A percentile compares a stretch with the other conserved stretches of the same genome.
Evolutionary conservation across 2,888 invertebrate species (phyloP).

Genomic region (Tubulanus polymorphus): DNA sequence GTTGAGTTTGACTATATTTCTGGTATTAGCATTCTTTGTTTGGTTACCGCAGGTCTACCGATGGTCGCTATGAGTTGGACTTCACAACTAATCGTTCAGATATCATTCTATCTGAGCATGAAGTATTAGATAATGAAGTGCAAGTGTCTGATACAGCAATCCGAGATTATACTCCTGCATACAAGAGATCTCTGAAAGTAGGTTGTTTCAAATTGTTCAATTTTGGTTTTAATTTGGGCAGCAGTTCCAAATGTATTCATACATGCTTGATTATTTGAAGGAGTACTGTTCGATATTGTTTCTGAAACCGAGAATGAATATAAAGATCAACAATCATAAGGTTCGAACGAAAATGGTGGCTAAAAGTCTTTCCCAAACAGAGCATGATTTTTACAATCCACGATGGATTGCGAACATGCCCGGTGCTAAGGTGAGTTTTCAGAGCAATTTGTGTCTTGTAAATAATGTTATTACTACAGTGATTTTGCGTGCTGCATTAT

Average conservation of each 20-base stretch:
- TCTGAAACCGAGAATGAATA: constrained; percentile 50
- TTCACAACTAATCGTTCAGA: constrained; percentile 41
- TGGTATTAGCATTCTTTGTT: too few relatives aligned
- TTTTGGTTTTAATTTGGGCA: constrained; percentile 5
- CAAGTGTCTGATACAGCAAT: constrained; percentile 26
- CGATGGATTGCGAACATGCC: constrained; percentile 44
- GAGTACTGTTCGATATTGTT: constrained; percentile 49
- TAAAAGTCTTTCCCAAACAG: constrained; percentile 42
- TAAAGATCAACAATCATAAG: constrained; percentile 40
- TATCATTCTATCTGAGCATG: constrained; percentile 44
- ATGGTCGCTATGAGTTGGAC: constrained; percentile 40
- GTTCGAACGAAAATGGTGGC: constrained; percentile 44
- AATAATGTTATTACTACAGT: too few relatives aligned
- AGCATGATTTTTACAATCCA: constrained; percentile 42
- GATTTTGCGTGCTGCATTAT: too few relatives aligned
- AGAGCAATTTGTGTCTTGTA: too few relatives aligned
- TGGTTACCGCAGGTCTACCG: constrained; percentile 23
- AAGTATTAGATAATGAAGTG: constrained; percentile 29
- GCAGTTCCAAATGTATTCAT: too few relatives aligned
- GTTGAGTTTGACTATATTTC: too few relatives aligned
- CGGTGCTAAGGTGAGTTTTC: too few relatives aligned
- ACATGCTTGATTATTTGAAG: too few relatives aligned
- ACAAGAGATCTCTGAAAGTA: constrained; percentile 42
- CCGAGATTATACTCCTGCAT: constrained; percentile 31
- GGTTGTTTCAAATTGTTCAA: constrained; percentile 7